Evolutionary conservation across 2,888 invertebrate species (phyloP), one percentile per base, ranked within the genome.

Genomic region (Lissonota sp.): DNA sequence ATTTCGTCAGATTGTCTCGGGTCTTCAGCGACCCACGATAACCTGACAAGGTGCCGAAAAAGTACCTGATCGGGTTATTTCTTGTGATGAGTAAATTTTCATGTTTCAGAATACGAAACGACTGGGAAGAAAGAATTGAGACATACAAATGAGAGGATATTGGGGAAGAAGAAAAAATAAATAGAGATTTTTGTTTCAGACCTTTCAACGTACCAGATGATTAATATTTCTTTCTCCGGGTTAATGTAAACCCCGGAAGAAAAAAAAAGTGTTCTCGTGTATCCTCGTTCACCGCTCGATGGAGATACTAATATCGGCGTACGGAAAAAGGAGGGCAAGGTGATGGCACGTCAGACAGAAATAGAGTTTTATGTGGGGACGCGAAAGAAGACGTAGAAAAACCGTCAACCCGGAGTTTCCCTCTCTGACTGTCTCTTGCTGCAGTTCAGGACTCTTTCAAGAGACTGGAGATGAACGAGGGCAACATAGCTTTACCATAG

Each of bases 311-410:
- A 79, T 83, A 83, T 76, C 76, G 73, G 60, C 26, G 37, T 42
- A 70, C 60, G 37, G 53, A 73, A 83, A 83, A 84, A 79, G 71
- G 82, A 77, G 84, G 81, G 69, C 83, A 84, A 84, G 84, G 84
- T 83, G 84, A 84, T 84, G 84, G 84, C 79, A 77, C 84, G 79
- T 83, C 62, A 67, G 83, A 83, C 84, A 66, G 60, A 84, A 84
- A 84, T 84, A 84, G 84, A 72, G 79, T 75, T 75, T 44, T 69
- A 72, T 74, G 79, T 70, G 77, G 74, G 79, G 80, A 81, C 74
- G 72, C 74, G 72, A 63, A 70, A 57, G 64, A 74, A 55, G 66
- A 67, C 14, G 60, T 55, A 60, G 67, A 75, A 66, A 75, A 75
- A 75, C 40, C 40, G 57, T 64, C 64, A 66, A 26, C 7, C 71